Base-by-base conservation (phyloP, 2,797 vertebrate genomes). In the Avahi laniger region DNA sequence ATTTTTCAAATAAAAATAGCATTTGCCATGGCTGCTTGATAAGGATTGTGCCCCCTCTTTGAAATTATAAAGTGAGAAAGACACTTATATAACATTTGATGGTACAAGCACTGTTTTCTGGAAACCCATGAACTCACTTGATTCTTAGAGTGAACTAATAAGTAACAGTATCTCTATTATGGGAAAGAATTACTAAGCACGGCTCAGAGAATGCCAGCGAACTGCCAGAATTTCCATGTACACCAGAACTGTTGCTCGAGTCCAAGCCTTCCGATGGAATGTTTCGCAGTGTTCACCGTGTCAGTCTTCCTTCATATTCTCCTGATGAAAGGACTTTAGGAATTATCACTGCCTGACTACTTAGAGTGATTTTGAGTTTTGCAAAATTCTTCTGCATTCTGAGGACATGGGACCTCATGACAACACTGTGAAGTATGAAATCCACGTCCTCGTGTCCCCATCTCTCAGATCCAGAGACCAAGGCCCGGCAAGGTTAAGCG, bases 1-100 rank as follows among this genome's bases (percentile, higher is more conserved):
- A 8, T 26, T 92, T 94, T 89, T 95, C 8, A 94, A 70, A 73
- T 82, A 52, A 89, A 83, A 95, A 46, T 72, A 46, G 63, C 28
- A 15, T 82, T 89, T 79, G 14, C 22, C 13, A 1, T 89, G 65
- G 48, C 46, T 80, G 11, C 43, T 88, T 72, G 54, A 43, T 91
- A 54, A 85, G 9, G 9, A 78, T 48, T 28, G 1, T 9, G 30
- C 9, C 61, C 63, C 20, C 79, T 38, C 80, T 97, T 92, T 95
- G 81, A 85, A 95, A 79, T 87, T 69, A 65, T 2, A 72, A 75
- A 75, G 24, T 20, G n/a, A 38, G 76, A 20, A 94, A 88, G 79
- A 65, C 13, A 28, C 41, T 26, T 33, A 18, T 28, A 2, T 72
- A n/a, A 82, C 30, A 35, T 48, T 41, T 87, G 63, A 46, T 33